Evolutionary conservation across 1,140 invertebrate genomes (phyloP).

Genomic region (Trialeurodes vaporariorum): DNA sequence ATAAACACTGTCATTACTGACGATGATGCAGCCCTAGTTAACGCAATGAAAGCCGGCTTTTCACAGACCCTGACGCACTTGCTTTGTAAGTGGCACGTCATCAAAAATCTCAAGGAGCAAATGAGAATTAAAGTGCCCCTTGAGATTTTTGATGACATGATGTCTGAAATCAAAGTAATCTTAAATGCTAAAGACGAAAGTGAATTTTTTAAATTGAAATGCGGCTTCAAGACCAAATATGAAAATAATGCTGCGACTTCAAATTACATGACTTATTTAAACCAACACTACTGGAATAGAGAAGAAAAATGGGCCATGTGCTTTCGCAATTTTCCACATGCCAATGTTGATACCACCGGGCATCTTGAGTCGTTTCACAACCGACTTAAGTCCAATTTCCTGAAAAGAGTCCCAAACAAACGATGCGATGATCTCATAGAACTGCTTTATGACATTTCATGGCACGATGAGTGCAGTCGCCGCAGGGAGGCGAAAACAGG

Average conservation of each 20-base stretch:
- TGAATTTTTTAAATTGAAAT: background rate
- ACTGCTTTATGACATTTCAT: background rate
- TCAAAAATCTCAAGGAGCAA: background rate
- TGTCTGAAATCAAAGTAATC: background rate
- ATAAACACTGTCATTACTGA: background rate
- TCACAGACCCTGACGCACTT: background rate
- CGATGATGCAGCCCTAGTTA: background rate
- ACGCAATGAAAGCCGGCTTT: background rate
- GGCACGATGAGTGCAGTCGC: background rate
- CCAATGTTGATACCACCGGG: constrained; percentile 5
- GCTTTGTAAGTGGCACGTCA: background rate
- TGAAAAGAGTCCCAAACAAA: constrained; percentile 5
- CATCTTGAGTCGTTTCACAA: constrained; percentile 10
- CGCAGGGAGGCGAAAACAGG: background rate
- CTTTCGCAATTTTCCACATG: constrained; percentile 8
- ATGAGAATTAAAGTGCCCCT: background rate
- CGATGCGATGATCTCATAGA: constrained; percentile 2
- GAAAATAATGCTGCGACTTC: background rate
- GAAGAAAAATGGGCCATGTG: constrained; percentile 10
- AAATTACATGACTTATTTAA: background rate
- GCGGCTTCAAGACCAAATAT: constrained; percentile 21
- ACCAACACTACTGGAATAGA: background rate
- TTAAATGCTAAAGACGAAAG: background rate
- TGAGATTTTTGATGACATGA: background rate
- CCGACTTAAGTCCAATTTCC: constrained; percentile 1